These are phyloP conservation scores for Argya squamiceps DNA, from an alignment of 2,797 vertebrate species.

Conservation along the genomic window DNA sequence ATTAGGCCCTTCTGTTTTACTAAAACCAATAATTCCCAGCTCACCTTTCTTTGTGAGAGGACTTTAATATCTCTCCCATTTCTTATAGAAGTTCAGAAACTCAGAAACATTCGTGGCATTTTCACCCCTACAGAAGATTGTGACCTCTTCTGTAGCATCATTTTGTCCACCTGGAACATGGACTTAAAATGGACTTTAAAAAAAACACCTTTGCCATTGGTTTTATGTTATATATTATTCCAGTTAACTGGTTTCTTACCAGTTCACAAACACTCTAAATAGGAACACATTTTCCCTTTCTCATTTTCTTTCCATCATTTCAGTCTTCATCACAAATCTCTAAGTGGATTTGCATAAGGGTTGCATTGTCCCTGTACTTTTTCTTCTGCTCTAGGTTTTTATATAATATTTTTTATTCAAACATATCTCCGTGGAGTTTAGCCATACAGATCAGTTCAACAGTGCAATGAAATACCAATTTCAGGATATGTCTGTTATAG, in stretches of 20 bases:
- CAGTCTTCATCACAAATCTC: not conserved
- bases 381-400: not conserved
- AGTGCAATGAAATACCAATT: not conserved
- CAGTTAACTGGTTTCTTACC: not conserved
- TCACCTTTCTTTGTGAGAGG: not conserved
- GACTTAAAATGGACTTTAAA: not conserved
- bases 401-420: not conserved
- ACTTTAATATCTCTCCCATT: not conserved
- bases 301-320: not conserved
- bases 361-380: not conserved
- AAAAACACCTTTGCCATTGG: rapidly evolving
- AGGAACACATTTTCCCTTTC: not conserved
- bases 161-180: not conserved
- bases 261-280: not conserved
- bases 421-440: not conserved
- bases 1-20: not conserved
- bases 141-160: not conserved
- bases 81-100: not conserved
- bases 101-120: not conserved
- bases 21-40: not conserved
- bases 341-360: not conserved
- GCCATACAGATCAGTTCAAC: not conserved
- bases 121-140: not conserved
- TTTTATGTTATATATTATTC: not conserved
- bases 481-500: not conserved